phyloP scores from a whole-genome alignment of 2,888 invertebrate species.

The Macrosoma leucophasiata region DNA sequence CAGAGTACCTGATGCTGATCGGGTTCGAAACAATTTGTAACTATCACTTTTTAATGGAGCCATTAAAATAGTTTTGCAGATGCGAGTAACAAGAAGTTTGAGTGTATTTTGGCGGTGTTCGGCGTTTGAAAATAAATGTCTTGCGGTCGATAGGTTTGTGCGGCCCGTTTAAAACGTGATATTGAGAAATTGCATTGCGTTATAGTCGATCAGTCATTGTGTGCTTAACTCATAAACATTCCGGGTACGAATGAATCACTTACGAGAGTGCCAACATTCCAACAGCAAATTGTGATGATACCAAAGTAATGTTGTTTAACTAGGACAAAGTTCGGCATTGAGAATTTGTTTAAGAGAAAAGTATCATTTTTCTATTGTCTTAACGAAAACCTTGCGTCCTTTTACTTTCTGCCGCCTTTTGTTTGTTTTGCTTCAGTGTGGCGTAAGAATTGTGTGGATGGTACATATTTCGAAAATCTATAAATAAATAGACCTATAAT shows the following conservation, averaged over 20 bases:
- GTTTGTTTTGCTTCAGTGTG: constrained; percentile 34
- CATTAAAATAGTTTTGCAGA: constrained; percentile 67
- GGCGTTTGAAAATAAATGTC: constrained; percentile 50
- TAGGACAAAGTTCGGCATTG: constrained; percentile 33
- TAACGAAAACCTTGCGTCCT: constrained; percentile 37
- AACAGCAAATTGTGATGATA: constrained; percentile 31
- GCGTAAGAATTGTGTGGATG: constrained; percentile 33
- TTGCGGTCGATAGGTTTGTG: constrained; percentile 50
- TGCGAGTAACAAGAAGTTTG: constrained; percentile 46
- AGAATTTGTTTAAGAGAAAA: constrained; percentile 41
- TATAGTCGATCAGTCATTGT: constrained; percentile 39
- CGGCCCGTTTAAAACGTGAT: constrained; percentile 33
- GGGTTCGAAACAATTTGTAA: constrained; percentile 53
- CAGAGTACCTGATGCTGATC: too few species aligned
- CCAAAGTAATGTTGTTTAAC: constrained; percentile 33
- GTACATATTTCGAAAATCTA: too few species aligned
- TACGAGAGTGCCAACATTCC: constrained; percentile 34
- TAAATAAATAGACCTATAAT: too few species aligned
- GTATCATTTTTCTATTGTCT: constrained; percentile 55
- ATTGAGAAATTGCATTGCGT: constrained; percentile 50
- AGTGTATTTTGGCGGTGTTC: constrained; percentile 56
- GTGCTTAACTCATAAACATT: constrained; percentile 31
- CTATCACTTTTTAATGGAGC: constrained; percentile 69
- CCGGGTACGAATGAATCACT: constrained; percentile 28
- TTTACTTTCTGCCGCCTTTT: constrained; percentile 40